Evolutionary conservation across 2,888 invertebrate species (phyloP).

Genomic region (Volucella zonaria): DNA sequence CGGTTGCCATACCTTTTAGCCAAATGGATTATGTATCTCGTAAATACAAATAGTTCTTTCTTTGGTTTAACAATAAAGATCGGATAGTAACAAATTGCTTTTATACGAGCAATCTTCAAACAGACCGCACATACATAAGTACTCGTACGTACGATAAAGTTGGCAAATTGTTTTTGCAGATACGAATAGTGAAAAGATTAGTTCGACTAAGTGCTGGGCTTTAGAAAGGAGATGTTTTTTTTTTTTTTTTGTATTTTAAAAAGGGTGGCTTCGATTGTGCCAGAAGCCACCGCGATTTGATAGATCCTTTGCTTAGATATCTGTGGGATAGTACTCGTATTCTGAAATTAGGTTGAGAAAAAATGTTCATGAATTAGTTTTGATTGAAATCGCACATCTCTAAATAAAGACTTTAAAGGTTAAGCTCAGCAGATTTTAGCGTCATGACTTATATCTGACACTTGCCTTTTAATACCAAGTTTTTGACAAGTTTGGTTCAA

Average conservation of each 20-base stretch:
- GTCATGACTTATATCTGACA: no score
- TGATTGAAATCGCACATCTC: no score
- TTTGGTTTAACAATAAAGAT: neutral
- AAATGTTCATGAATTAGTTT: no score
- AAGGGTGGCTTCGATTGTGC: neutral
- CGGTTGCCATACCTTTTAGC: slow-evolving; percentile 16
- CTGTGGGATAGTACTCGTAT: no score
- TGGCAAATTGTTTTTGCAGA: slow-evolving; percentile 41
- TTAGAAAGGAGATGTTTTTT: neutral
- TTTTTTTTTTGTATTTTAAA: neutral
- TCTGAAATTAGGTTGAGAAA: no score
- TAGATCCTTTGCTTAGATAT: no score
- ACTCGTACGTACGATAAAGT: neutral
- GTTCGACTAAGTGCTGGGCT: slow-evolving; percentile 30
- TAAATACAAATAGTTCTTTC: slow-evolving; percentile 1
- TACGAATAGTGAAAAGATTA: slow-evolving; percentile 35
- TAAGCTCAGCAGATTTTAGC: no score
- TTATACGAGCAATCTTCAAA: slow-evolving; percentile 45
- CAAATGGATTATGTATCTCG: slow-evolving; percentile 5
- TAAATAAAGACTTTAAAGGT: no score
- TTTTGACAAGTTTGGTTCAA: no score
- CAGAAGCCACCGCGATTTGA: no score
- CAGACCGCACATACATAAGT: slow-evolving; percentile 47
- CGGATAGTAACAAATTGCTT: slow-evolving; percentile 43
- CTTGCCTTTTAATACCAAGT: no score